Conservation (phyloP, 2,113 vertebrate species). For the Dasypus novemcinctus region DNA sequence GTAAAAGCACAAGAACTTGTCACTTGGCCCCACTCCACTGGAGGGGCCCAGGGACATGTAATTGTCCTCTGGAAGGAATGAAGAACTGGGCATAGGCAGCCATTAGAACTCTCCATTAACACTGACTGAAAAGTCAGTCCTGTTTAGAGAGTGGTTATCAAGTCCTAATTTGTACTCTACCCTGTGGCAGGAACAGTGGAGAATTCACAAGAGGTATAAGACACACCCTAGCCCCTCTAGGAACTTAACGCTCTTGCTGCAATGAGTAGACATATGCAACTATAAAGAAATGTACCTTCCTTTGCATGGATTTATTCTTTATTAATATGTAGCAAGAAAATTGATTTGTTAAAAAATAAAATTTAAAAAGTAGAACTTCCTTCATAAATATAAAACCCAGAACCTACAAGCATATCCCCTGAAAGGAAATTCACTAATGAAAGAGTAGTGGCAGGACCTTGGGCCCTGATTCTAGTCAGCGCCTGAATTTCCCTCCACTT, state of each 20-base stretch:
- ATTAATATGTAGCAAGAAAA: too few species aligned
- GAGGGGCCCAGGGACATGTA: not conserved
- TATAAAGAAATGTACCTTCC: not conserved
- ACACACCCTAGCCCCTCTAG: not conserved
- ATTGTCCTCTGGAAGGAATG: not conserved
- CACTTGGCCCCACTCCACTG: not conserved
- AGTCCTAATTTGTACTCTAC: not conserved
- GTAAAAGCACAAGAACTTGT: not conserved
- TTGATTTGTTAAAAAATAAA: too few species aligned
- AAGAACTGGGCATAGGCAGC: not conserved
- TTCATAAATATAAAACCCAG: not conserved
- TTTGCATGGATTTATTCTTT: not conserved
- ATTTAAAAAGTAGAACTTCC: not conserved
- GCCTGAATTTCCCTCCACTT: not conserved
- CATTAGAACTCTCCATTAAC: not conserved
- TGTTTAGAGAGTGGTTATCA: not conserved
- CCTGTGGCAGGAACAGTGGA: not conserved
- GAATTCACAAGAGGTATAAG: not conserved
- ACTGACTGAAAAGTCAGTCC: not conserved
- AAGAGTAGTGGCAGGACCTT: not conserved
- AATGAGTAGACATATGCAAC: not conserved
- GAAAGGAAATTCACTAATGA: not conserved
- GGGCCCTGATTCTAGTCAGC: not conserved
- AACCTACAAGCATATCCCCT: not conserved
- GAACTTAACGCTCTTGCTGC: not conserved